Evolutionary conservation across 1,140 invertebrate genomes (phyloP).

Genomic region (Holotrichia oblita): DNA sequence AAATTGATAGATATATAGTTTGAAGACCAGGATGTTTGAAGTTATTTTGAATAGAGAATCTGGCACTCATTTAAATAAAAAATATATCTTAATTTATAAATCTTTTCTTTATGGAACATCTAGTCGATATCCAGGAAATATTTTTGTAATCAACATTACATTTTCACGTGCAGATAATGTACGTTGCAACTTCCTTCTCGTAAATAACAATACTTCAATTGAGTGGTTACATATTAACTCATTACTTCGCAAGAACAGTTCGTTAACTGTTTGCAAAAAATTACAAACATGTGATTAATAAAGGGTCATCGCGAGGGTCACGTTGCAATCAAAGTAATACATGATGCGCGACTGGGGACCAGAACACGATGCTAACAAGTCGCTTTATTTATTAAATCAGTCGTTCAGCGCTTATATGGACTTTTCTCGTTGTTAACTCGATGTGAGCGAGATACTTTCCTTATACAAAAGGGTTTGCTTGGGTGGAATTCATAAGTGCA

Average conservation of each 20-base stretch:
- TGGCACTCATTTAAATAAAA: too few species aligned
- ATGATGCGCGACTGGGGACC: neutral
- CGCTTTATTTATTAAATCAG: conserved; percentile 13
- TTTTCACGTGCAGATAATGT: too few species aligned
- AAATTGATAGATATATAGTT: too few species aligned
- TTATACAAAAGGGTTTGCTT: neutral
- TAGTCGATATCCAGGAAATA: too few species aligned
- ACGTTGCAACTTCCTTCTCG: neutral
- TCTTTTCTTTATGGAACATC: too few species aligned
- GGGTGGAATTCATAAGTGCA: conserved; percentile 14
- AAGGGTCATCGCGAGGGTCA: neutral
- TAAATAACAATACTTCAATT: neutral
- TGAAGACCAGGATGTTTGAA: too few species aligned
- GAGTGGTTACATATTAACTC: neutral
- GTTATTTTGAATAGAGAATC: too few species aligned
- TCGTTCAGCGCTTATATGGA: conserved; percentile 12
- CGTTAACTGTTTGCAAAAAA: conserved; percentile 1
- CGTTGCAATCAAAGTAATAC: conserved; percentile 17
- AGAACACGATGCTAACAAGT: conserved; percentile 15
- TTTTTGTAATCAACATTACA: too few species aligned
- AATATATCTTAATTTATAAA: neutral
- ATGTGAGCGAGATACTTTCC: neutral
- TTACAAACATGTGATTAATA: neutral
- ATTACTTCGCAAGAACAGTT: neutral
- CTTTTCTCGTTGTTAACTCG: conserved; percentile 3